phyloP scores from a whole-genome alignment of 2,113 vertebrate species.

The Nothobranchius furzeri region DNA sequence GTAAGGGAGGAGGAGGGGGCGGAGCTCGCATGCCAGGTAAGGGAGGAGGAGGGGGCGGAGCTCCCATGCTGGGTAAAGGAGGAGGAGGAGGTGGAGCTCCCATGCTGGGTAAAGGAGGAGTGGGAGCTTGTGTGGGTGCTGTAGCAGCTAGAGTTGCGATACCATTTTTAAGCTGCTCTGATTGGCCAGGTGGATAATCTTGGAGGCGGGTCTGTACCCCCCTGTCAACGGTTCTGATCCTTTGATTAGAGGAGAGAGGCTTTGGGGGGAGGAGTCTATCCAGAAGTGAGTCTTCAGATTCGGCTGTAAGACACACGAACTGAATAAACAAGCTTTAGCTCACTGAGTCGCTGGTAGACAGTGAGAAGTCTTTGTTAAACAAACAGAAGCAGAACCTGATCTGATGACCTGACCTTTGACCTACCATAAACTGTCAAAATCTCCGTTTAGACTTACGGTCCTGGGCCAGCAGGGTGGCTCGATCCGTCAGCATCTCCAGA shows the following conservation, averaged over 20 bases:
- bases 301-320: constrained; percentile 32
- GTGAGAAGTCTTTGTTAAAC: not conserved
- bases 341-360: too few species aligned
- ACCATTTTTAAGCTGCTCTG: not conserved
- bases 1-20: constrained; percentile 7
- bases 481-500: constrained; percentile 83
- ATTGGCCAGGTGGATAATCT: constrained; percentile 6
- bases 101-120: not conserved
- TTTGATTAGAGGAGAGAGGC: constrained; percentile 40
- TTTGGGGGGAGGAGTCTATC: constrained; percentile 84
- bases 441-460: constrained; percentile 80
- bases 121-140: constrained; percentile 16
- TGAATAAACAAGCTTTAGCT: not conserved
- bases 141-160: not conserved
- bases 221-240: constrained; percentile 54
- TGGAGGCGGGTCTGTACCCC: constrained; percentile 69
- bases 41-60: not conserved
- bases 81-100: too few species aligned
- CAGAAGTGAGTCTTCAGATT: constrained; percentile 76
- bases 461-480: constrained; percentile 84
- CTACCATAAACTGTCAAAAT: not conserved
- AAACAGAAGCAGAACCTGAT: not conserved
- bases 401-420: not conserved
- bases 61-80: too few species aligned
- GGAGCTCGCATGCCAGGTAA: not conserved